Conservation (phyloP, 1,140 invertebrate species). For the Caenorhabditis brenneri region DNA sequence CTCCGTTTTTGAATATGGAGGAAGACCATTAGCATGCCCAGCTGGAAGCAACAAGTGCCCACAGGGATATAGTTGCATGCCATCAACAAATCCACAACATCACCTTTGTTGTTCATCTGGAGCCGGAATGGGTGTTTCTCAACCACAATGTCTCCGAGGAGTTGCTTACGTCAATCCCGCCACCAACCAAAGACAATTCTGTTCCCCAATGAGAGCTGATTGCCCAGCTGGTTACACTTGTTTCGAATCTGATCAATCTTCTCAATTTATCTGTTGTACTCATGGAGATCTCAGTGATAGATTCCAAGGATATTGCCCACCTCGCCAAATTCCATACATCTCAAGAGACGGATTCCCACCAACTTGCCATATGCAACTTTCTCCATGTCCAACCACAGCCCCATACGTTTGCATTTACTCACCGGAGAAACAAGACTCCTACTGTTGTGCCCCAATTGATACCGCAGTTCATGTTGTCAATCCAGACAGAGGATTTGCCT, state of each 20-base stretch:
- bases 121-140: conserved; percentile 52
- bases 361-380: conserved; percentile 68
- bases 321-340: conserved; percentile 66
- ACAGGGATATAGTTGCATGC: conserved; percentile 61
- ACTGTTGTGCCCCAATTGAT: conserved; percentile 68
- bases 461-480: conserved; percentile 54
- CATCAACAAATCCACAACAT: conserved; percentile 60
- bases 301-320: conserved; percentile 64
- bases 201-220: conserved; percentile 41
- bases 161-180: conserved; percentile 66
- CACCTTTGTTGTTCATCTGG: conserved; percentile 66
- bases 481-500: conserved; percentile 14
- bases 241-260: conserved; percentile 40
- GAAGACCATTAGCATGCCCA: conserved; percentile 50
- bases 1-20: conserved; percentile 49
- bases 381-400: conserved; percentile 65
- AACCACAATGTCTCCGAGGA: conserved; percentile 66
- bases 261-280: conserved; percentile 57
- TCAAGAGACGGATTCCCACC: conserved; percentile 60
- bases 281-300: conserved; percentile 46
- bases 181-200: conserved; percentile 46
- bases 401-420: conserved; percentile 70
- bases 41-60: conserved; percentile 59
- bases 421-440: conserved; percentile 68
- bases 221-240: conserved; percentile 56